Evolutionary conservation across 1,140 invertebrate species (phyloP), one percentile per base, ranked within the genome.

Genomic region (Hesperophylax magnus): DNA sequence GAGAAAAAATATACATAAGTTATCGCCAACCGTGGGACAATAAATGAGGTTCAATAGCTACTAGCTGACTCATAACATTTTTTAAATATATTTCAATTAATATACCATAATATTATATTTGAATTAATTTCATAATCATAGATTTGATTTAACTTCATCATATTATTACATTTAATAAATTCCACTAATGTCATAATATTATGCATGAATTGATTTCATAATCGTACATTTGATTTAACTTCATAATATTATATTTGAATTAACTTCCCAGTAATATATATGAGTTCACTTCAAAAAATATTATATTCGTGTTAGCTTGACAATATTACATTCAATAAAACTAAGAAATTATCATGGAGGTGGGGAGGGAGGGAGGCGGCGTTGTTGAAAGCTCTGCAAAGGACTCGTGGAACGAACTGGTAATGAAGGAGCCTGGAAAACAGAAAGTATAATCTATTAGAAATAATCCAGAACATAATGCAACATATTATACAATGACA

Each of bases 341-440:
- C 11, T 47, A 47, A 47, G 39, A 9, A 17, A 65, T 65, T 22
- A 71, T 84, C 65, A 84, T 8, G 74, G 60, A n/a, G 80, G 80
- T 18, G 82, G 82, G 5, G 82, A 18, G 7, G 77, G 82, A 11
- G 82, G 82, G 5, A 84, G 71, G 34, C 82, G 58, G 9, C 82
- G 53, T 39, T 81, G 80, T 52, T 84, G 82, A 60, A 84, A 84
- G 39, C 74, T 77, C 27, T 81, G 82, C 31, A 84, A 47, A 34
- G 79, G 82, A 53, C 31, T 18, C 6, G 82, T 84, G 7, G 82
- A 79, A 20, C 82, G 79, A 60, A 83, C 60, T 31, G 79, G 82
- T 22, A 47, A 20, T 54, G 31, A 24, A 15, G 77, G 78, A 34
- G 82, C 82, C 82, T 84, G 74, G 17, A 79, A 83, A 17, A 65